Percentiles rank a stretch among this genome's conserved stretches.
phyloP scores from a whole-genome alignment of 2,113 vertebrate genomes.

The Raja brachyura region DNA sequence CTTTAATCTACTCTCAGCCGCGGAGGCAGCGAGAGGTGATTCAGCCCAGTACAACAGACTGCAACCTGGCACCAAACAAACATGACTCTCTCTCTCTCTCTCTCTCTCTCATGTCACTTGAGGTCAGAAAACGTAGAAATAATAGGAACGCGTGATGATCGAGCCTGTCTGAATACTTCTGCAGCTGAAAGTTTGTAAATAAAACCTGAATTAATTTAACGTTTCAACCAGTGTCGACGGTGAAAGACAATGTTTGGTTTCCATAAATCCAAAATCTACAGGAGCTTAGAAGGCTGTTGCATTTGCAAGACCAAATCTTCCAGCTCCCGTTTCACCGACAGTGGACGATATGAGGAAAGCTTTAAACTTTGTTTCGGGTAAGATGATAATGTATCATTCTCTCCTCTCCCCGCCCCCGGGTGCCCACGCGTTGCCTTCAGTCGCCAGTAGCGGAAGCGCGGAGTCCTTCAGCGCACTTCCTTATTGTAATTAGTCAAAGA shows the following conservation, averaged over 20 bases:
- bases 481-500: background rate
- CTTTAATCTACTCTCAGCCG: background rate
- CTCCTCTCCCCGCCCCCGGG: too few relatives aligned
- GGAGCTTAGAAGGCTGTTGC: slow-evolving; percentile 69
- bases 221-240: background rate
- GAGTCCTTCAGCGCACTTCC: background rate
- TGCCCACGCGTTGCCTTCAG: background rate
- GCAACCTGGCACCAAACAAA: too few relatives aligned
- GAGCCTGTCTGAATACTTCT: background rate
- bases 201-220: background rate
- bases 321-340: slow-evolving; percentile 71
- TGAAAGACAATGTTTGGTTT: slow-evolving; percentile 64
- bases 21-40: background rate
- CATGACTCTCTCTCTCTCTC: background rate
- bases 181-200: background rate
- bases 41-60: too few relatives aligned
- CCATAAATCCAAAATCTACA: slow-evolving; percentile 71
- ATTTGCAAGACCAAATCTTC: slow-evolving; percentile 75
- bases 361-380: slow-evolving; percentile 70
- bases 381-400: slow-evolving; percentile 37
- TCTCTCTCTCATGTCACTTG: background rate
- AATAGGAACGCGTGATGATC: background rate
- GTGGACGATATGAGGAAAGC: slow-evolving; percentile 66
- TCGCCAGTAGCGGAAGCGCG: background rate
- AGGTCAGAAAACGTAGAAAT: background rate